Conservation (phyloP, 2,797 vertebrate genomes). For the Pangasius djambal region DNA sequence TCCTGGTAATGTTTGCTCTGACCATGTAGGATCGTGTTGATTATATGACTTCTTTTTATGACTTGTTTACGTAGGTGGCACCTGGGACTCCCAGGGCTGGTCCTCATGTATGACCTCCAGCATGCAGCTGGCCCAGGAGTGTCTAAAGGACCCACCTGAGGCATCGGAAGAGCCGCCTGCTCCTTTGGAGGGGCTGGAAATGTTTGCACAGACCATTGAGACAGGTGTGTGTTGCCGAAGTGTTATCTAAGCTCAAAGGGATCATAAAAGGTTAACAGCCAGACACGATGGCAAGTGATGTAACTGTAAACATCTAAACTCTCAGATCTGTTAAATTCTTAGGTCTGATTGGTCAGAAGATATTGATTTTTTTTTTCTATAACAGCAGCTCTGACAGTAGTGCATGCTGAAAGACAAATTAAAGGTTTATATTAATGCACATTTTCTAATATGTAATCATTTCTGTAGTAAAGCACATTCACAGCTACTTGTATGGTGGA, state of each 20-base stretch:
- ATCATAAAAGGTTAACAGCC: not conserved
- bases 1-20: not conserved
- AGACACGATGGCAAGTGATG: not conserved
- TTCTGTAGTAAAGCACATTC: not conserved
- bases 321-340: not conserved
- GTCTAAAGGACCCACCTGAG: slow-evolving; percentile 87
- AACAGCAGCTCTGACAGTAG: not conserved
- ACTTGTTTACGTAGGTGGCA: slow-evolving; percentile 66
- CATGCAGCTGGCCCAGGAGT: slow-evolving; percentile 93
- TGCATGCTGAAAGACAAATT: not conserved
- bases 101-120: slow-evolving; percentile 92
- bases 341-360: not conserved
- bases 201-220: slow-evolving; percentile 95
- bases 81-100: slow-evolving; percentile 87
- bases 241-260: not conserved
- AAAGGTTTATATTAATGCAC: not conserved
- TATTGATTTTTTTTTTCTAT: too few relatives aligned
- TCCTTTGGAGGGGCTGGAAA: slow-evolving; percentile 90
- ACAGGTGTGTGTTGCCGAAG: slow-evolving; percentile 76
- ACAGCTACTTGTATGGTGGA: not conserved
- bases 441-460: not conserved
- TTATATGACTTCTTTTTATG: not conserved
- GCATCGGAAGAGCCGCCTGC: slow-evolving; percentile 86
- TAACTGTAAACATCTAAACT: not conserved
- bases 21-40: not conserved